phyloP scores from a whole-genome alignment of 2,888 invertebrate genomes.

The Lochmaea crataegi region DNA sequence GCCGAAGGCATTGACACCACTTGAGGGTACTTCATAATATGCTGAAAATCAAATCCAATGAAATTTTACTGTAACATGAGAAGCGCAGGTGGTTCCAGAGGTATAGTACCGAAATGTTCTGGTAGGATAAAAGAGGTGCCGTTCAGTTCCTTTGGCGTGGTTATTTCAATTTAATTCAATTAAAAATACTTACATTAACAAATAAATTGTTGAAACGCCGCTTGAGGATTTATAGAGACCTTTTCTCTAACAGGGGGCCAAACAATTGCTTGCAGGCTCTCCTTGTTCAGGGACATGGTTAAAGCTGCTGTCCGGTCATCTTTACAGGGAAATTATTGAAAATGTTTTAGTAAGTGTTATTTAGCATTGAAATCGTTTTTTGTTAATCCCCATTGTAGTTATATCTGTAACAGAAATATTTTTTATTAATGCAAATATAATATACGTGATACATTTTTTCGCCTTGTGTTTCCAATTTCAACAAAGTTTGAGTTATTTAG shows the following conservation, averaged over 20 bases:
- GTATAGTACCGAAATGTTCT: too few species aligned
- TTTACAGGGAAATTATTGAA: conserved; percentile 48
- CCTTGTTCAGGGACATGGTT: conserved; percentile 52
- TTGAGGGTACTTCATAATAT: conserved; percentile 73
- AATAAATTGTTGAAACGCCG: conserved; percentile 53
- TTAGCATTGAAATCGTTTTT: conserved; percentile 25
- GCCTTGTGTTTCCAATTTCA: too few species aligned
- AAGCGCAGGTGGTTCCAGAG: neutral
- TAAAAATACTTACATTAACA: conserved; percentile 54
- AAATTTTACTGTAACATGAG: neutral
- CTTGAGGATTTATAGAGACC: conserved; percentile 51
- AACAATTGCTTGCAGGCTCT: conserved; percentile 51
- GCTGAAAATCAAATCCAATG: conserved; percentile 41
- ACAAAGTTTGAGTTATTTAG: too few species aligned
- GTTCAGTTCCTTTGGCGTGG: too few species aligned
- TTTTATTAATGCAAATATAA: neutral
- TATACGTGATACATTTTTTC: neutral
- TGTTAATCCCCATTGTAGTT: conserved; percentile 34
- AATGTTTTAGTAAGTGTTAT: conserved; percentile 33
- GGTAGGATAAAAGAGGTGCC: too few species aligned
- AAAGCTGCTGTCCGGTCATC: conserved; percentile 44
- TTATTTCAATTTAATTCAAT: neutral
- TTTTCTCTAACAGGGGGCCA: conserved; percentile 49
- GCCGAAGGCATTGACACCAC: conserved; percentile 73
- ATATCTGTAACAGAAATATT: conserved; percentile 28